Evolutionary conservation across 1,140 invertebrate species (phyloP).

Genomic region (Drosophila malerkotliana): DNA sequence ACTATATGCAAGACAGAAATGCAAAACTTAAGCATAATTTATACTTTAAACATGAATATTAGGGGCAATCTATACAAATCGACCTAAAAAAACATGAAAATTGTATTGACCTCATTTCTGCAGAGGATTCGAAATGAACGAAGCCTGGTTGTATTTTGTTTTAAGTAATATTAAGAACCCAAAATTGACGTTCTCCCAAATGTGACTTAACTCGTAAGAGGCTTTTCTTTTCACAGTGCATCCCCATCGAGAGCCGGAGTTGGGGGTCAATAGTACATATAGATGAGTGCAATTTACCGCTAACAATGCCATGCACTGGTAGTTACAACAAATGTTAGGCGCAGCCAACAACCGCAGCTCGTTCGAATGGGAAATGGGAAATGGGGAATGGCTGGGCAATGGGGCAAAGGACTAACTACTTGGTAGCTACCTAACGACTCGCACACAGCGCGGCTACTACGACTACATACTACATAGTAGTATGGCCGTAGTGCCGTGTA

Average conservation of each 20-base stretch:
- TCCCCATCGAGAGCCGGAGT: not conserved
- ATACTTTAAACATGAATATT: too few species aligned
- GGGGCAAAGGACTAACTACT: constrained; percentile 63
- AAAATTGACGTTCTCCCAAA: too few species aligned
- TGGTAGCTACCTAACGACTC: constrained; percentile 75
- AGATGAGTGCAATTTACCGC: constrained; percentile 82
- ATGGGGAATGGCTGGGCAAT: not conserved
- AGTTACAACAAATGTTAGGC: constrained; percentile 81
- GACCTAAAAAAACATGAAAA: too few species aligned
- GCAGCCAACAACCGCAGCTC: constrained; percentile 71
- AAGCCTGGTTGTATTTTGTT: too few species aligned
- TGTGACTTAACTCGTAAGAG: too few species aligned
- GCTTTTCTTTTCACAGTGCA: constrained; percentile 18
- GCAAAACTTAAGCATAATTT: too few species aligned
- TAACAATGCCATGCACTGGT: constrained; percentile 80
- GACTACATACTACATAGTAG: constrained; percentile 66
- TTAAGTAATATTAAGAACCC: too few species aligned
- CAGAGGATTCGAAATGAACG: too few species aligned
- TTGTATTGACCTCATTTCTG: too few species aligned
- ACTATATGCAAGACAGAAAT: too few species aligned
- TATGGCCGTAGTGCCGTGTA: constrained; percentile 4
- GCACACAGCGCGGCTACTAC: constrained; percentile 41
- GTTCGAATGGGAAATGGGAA: constrained; percentile 11
- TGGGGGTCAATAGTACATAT: constrained; percentile 63
- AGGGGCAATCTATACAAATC: too few species aligned